Percentiles rank a stretch among this genome's conserved stretches.
Conservation (phyloP, 2,888 invertebrate genomes). For the Lithophane semibrunnea region DNA sequence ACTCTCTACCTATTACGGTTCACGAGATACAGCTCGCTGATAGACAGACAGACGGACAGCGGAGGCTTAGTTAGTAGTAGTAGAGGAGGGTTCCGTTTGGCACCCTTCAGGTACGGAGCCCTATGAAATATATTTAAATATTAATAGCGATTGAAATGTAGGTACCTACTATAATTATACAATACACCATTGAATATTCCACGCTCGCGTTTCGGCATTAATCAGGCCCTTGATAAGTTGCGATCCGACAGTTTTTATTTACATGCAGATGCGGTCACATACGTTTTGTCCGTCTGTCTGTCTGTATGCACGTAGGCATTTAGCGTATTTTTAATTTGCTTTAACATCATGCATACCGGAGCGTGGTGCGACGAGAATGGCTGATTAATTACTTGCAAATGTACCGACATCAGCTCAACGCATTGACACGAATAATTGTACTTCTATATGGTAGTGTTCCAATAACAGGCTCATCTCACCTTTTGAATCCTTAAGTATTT, state of each 20-base stretch:
- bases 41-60: too few species aligned
- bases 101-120: too few species aligned
- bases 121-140: too few species aligned
- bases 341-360: slow-evolving; percentile 57
- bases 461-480: slow-evolving; percentile 55
- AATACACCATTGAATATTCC: slow-evolving; percentile 50
- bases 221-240: slow-evolving; percentile 53
- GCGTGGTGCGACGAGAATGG: slow-evolving; percentile 62
- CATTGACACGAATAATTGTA: slow-evolving; percentile 52
- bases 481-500: slow-evolving; percentile 45
- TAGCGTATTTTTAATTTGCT: slow-evolving; percentile 72
- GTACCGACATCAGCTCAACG: slow-evolving; percentile 57
- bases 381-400: slow-evolving; percentile 66
- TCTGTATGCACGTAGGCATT: slow-evolving; percentile 60
- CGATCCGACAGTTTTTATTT: slow-evolving; percentile 56
- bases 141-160: slow-evolving; percentile 13
- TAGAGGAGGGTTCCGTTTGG: too few species aligned
- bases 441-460: slow-evolving; percentile 45
- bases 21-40: too few species aligned
- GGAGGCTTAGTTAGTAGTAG: too few species aligned
- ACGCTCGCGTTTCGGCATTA: slow-evolving; percentile 60
- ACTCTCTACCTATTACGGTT: too few species aligned
- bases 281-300: slow-evolving; percentile 63
- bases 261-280: slow-evolving; percentile 65
- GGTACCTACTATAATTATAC: slow-evolving; percentile 48